Base-by-base conservation (phyloP, 2,113 vertebrate species). In the Platysteira castanea region DNA sequence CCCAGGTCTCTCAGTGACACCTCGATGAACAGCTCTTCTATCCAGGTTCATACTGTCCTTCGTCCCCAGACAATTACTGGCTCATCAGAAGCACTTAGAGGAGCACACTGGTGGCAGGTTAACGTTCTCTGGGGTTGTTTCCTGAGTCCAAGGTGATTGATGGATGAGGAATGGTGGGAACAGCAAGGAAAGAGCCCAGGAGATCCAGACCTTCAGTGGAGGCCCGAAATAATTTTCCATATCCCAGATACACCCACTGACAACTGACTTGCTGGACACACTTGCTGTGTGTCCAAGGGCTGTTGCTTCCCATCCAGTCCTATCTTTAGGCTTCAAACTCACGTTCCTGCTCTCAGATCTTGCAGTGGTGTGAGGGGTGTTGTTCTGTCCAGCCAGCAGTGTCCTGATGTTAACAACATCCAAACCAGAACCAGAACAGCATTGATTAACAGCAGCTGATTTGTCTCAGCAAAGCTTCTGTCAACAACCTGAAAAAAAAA, bases 401-500 rank as follows among this genome's bases (percentile, higher is more conserved):
- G 39, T 80, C 56, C 57, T 0, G 0, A 26, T 35, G 59, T 70
- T 90, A 63, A 60, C 54, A 85, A 30, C n/a, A 70, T 64, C 70
- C 78, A 96, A 94, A 93, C 70, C 88, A 88, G 87, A 96, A 86
- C 30, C 86, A 93, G 83, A 94, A 16, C 47, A 44, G 44, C 44
- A 20, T 13, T 94, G 81, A 97, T 92, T 78, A 96, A 84, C 44
- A 60, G 75, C 96, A 93, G 85, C 76, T 97, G 96, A 95, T 95
- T 78, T 92, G 79, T 94, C 75, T 94, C 92, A 84, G 47, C 33
- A 90, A 93, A 96, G 9, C 92, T 96, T 59, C 88, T 94, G 93
- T 95, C 96, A 96, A 88, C 93, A 94, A 60, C 60, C 81, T 49
- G 52, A 56, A 78, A 60, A 88, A 88, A 80, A 85, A 85, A 39